phyloP scores from a whole-genome alignment of 2,888 invertebrate genomes.

The Oscheius sp. region DNA sequence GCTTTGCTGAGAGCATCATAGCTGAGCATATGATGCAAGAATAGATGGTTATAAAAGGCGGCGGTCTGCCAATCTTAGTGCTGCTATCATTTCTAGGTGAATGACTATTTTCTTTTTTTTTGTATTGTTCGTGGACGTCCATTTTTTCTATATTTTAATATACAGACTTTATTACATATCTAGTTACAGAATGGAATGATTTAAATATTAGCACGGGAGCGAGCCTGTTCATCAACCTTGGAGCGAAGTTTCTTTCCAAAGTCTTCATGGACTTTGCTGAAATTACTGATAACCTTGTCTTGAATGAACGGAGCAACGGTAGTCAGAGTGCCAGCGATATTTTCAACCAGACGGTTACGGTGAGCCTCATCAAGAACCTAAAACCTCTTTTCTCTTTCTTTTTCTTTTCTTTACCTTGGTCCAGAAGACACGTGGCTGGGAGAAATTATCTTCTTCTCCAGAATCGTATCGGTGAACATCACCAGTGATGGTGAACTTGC shows the following conservation, averaged over 20 bases:
- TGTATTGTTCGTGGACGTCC: too few species aligned
- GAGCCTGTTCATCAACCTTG: too few species aligned
- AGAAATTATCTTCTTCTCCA: constrained; percentile 87
- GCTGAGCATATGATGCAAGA: too few species aligned
- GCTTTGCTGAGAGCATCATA: too few species aligned
- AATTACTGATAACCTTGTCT: constrained; percentile 77
- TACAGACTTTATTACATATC: too few species aligned
- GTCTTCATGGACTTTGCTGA: constrained; percentile 8
- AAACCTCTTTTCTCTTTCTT: constrained; percentile 65
- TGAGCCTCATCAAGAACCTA: constrained; percentile 80
- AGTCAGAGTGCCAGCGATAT: constrained; percentile 83
- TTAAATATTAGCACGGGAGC: too few species aligned
- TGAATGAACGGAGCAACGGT: constrained; percentile 82
- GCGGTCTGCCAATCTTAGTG: too few species aligned
- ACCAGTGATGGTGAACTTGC: constrained; percentile 78
- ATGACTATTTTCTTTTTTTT: too few species aligned
- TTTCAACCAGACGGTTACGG: constrained; percentile 80
- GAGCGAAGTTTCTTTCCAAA: constrained; percentile 15
- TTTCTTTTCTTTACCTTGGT: neutral
- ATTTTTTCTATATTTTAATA: too few species aligned
- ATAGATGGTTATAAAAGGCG: too few species aligned
- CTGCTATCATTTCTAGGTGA: too few species aligned
- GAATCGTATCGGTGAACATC: constrained; percentile 83
- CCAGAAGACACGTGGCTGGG: constrained; percentile 85
- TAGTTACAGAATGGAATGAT: too few species aligned